Conservation (phyloP, 1,140 invertebrate genomes). For the Drosophila pectinifera region DNA sequence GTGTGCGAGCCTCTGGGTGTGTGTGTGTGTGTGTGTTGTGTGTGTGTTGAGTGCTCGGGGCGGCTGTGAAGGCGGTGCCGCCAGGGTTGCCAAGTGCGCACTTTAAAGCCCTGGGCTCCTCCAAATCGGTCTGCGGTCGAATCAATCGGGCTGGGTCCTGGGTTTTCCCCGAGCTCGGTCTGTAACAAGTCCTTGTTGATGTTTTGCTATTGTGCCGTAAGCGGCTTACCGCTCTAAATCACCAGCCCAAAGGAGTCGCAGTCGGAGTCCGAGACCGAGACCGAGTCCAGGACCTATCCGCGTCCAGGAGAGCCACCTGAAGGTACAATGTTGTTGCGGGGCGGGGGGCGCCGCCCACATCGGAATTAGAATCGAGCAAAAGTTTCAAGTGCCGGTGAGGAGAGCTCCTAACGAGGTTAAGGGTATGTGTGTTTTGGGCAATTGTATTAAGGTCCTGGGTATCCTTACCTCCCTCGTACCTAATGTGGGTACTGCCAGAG, state of each 20-base stretch:
- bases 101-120: slow-evolving; percentile 26
- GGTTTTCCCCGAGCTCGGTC: not conserved
- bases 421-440: slow-evolving; percentile 39
- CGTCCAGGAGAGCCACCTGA: not conserved
- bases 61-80: not conserved
- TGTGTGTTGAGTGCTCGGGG: slow-evolving; percentile 16
- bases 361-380: slow-evolving; percentile 29
- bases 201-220: slow-evolving; percentile 21
- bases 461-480: not conserved
- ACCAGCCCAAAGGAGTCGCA: slow-evolving; percentile 15
- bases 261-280: not conserved
- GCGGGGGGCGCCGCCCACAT: not conserved
- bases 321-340: not conserved
- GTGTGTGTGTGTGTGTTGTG: slow-evolving; percentile 9
- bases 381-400: slow-evolving; percentile 53
- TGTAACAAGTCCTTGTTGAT: slow-evolving; percentile 9
- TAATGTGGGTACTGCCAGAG: not conserved
- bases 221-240: slow-evolving; percentile 32
- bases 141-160: slow-evolving; percentile 19
- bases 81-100: slow-evolving; percentile 26
- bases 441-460: slow-evolving; percentile 26
- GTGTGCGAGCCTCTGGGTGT: slow-evolving; percentile 3
- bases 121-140: slow-evolving; percentile 29
- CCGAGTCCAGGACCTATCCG: not conserved
- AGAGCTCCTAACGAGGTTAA: slow-evolving; percentile 41